Base-by-base conservation (phyloP, 2,888 invertebrate genomes). In the Apodemia duryi region DNA sequence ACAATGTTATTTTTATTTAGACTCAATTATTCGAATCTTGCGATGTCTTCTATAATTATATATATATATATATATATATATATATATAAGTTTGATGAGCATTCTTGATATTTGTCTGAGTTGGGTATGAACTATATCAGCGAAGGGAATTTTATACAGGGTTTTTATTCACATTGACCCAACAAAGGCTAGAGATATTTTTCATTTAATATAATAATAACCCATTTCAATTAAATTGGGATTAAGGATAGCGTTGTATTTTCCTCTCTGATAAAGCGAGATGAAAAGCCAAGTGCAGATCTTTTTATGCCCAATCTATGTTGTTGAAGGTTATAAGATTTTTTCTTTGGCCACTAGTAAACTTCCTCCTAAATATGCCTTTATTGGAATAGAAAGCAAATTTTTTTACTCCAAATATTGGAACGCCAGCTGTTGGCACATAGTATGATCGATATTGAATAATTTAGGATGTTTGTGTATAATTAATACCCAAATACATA, bases 401-500 rank as follows among this genome's bases (percentile, higher is more conserved):
- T 29, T 32, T 13, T 38, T 13, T 54, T 29, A 28, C 29, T 43
- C 41, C 11, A 6, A 54, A 54, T 63, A 66, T 61, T 63, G 61
- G 46, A 32, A 71, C 70, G 69, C 70, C 71, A 67, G 70, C 68
- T 65, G 62, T 71, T 71, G 69, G 70, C 69, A 65, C 63, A 46
- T 65, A 68, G 61, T 65, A 60, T 52, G 68, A 70, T 61, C 63
- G 63, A 64, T 65, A 46, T 67, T 67, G 63, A 63, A 63, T 70
- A 68, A 66, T 71, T 68, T 70, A 67, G 67, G 66, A 68, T 66
- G 68, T 68, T 70, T 67, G 68, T 61, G 70, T 65, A 67, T 68
- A 68, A 65, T 65, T 71, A 46, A 68, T 71, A 80, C 75, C 79
- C 79, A 79, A 80, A 81, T 80, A 79, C 60, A 66, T 78, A 77